These are phyloP conservation scores for Eupleurogrammus muticus DNA, from an alignment of 2,797 vertebrate species.

Conservation along the genomic window DNA sequence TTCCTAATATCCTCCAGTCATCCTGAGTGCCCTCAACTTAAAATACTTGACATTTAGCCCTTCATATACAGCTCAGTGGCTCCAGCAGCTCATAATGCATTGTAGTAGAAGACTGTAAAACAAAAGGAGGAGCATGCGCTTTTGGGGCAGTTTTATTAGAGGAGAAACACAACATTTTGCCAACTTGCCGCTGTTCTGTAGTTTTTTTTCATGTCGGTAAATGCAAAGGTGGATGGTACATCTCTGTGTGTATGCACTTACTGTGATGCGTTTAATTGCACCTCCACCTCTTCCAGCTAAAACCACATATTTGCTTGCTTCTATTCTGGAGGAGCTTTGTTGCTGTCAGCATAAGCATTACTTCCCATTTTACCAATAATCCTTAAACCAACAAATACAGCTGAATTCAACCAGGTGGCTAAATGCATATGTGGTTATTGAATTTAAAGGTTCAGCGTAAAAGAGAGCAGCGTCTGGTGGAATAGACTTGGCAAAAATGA, in stretches of 20 bases:
- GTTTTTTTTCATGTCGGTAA: neutral
- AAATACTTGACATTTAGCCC: slow-evolving; percentile 85
- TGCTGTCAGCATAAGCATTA: neutral
- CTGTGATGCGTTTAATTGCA: neutral
- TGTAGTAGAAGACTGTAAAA: slow-evolving; percentile 38
- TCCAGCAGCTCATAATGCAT: slow-evolving; percentile 48
- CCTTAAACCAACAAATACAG: neutral
- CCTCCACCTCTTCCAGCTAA: neutral
- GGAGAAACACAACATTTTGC: neutral
- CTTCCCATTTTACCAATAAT: neutral
- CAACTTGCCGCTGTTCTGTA: neutral
- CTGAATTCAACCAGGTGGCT: too few species aligned
- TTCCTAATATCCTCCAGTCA: slow-evolving; percentile 85
- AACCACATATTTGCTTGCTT: slow-evolving; percentile 2
- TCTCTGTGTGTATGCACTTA: neutral
- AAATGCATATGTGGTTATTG: neutral
- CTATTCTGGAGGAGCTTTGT: neutral
- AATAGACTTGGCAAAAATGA: too few species aligned
- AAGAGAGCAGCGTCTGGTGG: too few species aligned
- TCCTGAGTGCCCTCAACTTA: slow-evolving; percentile 83
- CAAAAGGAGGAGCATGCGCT: slow-evolving; percentile 9
- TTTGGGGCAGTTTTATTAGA: neutral
- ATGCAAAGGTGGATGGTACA: neutral
- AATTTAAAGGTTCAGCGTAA: neutral
- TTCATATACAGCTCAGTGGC: slow-evolving; percentile 64